Evolutionary conservation across 2,888 invertebrate species (phyloP), one percentile per base, ranked within the genome.

Genomic region (Platerodrilus igneus): DNA sequence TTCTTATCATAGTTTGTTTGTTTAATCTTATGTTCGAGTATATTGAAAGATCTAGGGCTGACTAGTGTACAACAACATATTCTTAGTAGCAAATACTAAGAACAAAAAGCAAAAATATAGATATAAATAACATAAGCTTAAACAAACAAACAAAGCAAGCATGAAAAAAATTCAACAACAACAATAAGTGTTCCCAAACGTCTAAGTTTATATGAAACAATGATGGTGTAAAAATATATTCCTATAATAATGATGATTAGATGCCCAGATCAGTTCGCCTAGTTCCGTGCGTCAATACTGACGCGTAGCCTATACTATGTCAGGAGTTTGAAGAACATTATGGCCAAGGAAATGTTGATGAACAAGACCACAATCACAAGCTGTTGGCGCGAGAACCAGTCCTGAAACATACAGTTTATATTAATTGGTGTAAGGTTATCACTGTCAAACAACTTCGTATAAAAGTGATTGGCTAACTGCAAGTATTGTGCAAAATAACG

Each of bases 321-420:
- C 64, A 93, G 78, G 76, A 93, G 78, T 73, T 92, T 92, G 78
- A 91, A 87, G 77, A 93, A 93, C 83, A 93, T 85, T 73, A 93
- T 83, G 70, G 90, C 93, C 78, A 93, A 75, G 58, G 89, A 86
- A 74, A 93, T 85, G 77, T 93, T 93, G 76, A 91, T 84, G 75
- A 93, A 86, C 60, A 93, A 79, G 63, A 93, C 91, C 69, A 93
- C 76, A 75, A 93, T 83, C 72, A 93, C 86, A 70, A 93, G 78
- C 76, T 92, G 91, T 76, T 93, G 92, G 70, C 92, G 83, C 65
- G 91, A 89, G 74, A 93, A 89, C 93, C 93, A 93, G 79, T 92
- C 92, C 91, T 92, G 79, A 4, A 77, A 76, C 53, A 53, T 45
- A 53, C n/a, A n/a, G n/a, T n/a, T n/a, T n/a, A n/a, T n/a, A n/a